Evolutionary conservation across 53 echinoderm and acorn worm species (phyloP), one percentile per base, ranked within the genome.

Genomic region (Echinarachnius parma): DNA sequence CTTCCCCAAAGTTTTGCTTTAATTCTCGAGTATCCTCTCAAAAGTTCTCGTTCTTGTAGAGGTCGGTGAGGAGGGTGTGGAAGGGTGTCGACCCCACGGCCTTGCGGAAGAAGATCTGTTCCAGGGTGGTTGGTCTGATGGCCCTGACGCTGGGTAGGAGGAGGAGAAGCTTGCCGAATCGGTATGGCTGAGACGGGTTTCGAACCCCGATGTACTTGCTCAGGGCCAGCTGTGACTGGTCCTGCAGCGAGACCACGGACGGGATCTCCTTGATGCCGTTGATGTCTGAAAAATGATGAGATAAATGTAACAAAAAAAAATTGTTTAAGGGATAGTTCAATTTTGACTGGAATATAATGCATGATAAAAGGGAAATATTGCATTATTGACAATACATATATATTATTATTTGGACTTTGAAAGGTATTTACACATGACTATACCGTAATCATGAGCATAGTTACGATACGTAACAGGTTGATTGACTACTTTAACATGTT

Each of bases 171-270:
- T 95, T 95, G 32, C 90, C 90, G 72, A 95, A 95, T 0, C 95
- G 84, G 66, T 87, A 90, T 1, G 95, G 87, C 31, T 95, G 95
- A 14, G 90, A 59, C 28, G 87, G 95, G 48, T 94, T 84, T 21
- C 87, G 78, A 9, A 90, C 77, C 9, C 75, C 61, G 49, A 95
- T 95, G 87, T 95, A 95, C 75, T 95, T 95, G 61, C 87, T 81
- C 45, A 95, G 82, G 5, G 95, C 91, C 9, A 95, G 78, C 56
- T 90, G 95, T 16, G 95, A 91, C 53, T 95, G 95, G 77, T 95
- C 95, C 34, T 90, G 95, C 26, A 95, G 82, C 21, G 75, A 59
- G 25, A 81, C 78, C 4, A 95, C 82, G 4, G 95, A 75, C 10
- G 86, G 24, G 0, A 81, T 62, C 26, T 95, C 90, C 27, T 89